phyloP scores from a whole-genome alignment of 2,797 vertebrate species.

The Artibeus lituratus region DNA sequence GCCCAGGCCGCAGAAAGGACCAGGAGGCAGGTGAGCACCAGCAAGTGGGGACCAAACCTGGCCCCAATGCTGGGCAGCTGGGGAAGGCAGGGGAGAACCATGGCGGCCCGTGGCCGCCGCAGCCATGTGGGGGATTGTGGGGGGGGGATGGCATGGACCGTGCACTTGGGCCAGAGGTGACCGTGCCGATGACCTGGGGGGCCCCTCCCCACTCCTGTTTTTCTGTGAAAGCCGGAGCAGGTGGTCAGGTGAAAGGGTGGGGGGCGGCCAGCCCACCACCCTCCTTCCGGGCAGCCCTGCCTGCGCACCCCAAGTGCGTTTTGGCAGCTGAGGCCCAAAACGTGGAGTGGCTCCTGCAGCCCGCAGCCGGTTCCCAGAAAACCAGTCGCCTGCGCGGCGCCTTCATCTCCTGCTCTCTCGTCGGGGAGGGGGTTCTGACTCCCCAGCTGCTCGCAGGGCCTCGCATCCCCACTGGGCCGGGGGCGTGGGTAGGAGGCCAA shows the following conservation, averaged over 20 bases:
- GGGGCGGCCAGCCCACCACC: no score
- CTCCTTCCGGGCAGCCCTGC: no score
- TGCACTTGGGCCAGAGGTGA: background rate
- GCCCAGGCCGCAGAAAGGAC: background rate
- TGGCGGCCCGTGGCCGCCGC: background rate
- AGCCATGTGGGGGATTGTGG: background rate
- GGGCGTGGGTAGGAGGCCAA: accelerated
- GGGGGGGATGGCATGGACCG: background rate
- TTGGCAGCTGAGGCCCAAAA: background rate
- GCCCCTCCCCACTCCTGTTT: background rate
- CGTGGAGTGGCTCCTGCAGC: no score
- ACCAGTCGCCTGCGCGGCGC: accelerated
- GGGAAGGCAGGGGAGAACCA: no score
- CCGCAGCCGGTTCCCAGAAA: background rate
- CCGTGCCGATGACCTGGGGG: background rate
- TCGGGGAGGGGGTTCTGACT: background rate
- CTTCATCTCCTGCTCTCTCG: background rate
- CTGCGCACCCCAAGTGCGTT: accelerated
- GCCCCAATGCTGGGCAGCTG: background rate
- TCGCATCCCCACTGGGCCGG: background rate
- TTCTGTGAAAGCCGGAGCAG: background rate
- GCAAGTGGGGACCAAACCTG: background rate
- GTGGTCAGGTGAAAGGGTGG: background rate
- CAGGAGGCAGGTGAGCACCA: background rate
- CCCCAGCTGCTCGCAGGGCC: no score